Evolutionary conservation across 2,888 invertebrate genomes (phyloP).

Genomic region (Chalcosyrphus nemorum): DNA sequence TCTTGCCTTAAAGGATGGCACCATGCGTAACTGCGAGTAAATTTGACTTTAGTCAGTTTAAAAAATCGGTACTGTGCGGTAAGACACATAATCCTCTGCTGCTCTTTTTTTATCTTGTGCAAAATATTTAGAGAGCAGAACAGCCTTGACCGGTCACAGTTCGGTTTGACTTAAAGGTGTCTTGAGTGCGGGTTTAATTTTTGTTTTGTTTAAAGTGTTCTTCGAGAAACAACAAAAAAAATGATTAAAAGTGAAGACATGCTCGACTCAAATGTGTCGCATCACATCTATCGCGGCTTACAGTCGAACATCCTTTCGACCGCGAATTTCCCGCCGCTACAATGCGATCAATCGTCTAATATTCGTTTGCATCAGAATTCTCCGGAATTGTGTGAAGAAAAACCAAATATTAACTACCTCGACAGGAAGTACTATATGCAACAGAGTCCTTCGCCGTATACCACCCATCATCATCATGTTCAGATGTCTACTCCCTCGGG

Average conservation of each 20-base stretch:
- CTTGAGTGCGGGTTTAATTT: background rate
- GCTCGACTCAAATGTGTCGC: constrained; percentile 75
- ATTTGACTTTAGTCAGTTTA: constrained; percentile 64
- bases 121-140: background rate
- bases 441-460: constrained; percentile 56
- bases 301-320: constrained; percentile 76
- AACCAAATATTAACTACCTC: constrained; percentile 78
- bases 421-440: constrained; percentile 79
- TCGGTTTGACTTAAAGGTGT: constrained; percentile 1
- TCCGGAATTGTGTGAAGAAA: constrained; percentile 79
- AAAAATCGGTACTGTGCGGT: constrained; percentile 63
- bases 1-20: constrained; percentile 59
- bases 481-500: constrained; percentile 62
- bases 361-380: constrained; percentile 77
- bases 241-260: constrained; percentile 81
- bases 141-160: constrained; percentile 7
- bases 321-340: constrained; percentile 77
- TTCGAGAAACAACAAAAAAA: background rate
- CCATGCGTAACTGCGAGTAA: constrained; percentile 49
- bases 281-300: constrained; percentile 76
- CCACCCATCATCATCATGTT: constrained; percentile 47
- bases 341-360: constrained; percentile 73
- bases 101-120: constrained; percentile 2
- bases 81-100: constrained; percentile 18
- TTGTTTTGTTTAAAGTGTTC: constrained; percentile 2